Percentiles rank a stretch among this genome's conserved stretches.
phyloP scores from a whole-genome alignment of 2,888 invertebrate genomes.

The Protodeltote pygarga region DNA sequence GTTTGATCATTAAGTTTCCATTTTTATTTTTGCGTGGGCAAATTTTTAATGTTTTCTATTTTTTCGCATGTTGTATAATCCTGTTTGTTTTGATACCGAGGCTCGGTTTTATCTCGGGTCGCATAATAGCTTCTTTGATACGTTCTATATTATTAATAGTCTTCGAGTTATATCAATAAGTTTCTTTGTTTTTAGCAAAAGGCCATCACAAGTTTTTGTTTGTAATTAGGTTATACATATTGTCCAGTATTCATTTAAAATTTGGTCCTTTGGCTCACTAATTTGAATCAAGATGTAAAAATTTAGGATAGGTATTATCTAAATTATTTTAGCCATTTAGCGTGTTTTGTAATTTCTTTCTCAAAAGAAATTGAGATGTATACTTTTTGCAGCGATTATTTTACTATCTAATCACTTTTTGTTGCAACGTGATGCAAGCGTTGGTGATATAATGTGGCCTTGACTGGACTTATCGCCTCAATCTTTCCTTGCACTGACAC shows the following conservation, averaged over 20 bases:
- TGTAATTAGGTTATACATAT: slow-evolving; percentile 1
- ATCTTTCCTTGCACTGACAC: slow-evolving; percentile 65
- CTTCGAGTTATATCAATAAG: slow-evolving; percentile 34
- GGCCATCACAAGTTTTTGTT: slow-evolving; percentile 8
- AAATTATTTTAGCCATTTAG: too few relatives aligned
- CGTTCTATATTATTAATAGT: slow-evolving; percentile 42
- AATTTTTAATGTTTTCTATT: slow-evolving; percentile 16
- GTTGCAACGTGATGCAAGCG: slow-evolving; percentile 63
- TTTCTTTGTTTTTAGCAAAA: slow-evolving; percentile 45
- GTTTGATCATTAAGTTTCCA: not conserved
- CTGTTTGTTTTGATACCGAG: slow-evolving; percentile 36
- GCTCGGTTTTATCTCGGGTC: slow-evolving; percentile 50
- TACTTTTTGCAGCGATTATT: slow-evolving; percentile 48
- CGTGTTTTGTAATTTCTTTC: too few relatives aligned
- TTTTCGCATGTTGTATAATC: slow-evolving; percentile 33
- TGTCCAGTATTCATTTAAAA: not conserved
- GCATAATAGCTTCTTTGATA: slow-evolving; percentile 52
- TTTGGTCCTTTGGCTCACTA: slow-evolving; percentile 1
- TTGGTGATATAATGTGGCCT: slow-evolving; percentile 69
- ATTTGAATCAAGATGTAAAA: too few relatives aligned
- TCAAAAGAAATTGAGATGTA: slow-evolving; percentile 36
- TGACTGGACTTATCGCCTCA: slow-evolving; percentile 72
- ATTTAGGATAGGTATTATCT: too few relatives aligned
- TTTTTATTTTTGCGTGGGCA: slow-evolving; percentile 1
- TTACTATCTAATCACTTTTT: slow-evolving; percentile 73